These are phyloP conservation scores for Aphelinus certus DNA, from an alignment of 1,140 invertebrate species.

Conservation along the genomic window DNA sequence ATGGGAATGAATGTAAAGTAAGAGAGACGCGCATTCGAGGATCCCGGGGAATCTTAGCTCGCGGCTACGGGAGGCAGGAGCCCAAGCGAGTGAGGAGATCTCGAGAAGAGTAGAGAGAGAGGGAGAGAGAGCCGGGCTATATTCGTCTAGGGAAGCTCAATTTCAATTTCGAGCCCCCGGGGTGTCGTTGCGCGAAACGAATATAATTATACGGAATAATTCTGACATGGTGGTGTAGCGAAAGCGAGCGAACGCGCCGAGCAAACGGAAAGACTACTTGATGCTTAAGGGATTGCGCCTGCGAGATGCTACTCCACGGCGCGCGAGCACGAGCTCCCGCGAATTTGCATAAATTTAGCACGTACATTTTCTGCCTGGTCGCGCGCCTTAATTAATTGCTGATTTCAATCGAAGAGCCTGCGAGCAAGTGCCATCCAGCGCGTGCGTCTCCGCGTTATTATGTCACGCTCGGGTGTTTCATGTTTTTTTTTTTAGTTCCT, in stretches of 20 bases:
- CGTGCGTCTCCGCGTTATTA: no score
- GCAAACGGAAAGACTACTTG: conserved; percentile 23
- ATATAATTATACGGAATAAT: conserved; percentile 68
- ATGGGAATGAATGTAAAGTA: conserved; percentile 34
- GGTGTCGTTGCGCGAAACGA: conserved; percentile 65
- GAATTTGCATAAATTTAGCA: conserved; percentile 37
- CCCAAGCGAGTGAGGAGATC: no score
- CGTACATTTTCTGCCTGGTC: conserved; percentile 24
- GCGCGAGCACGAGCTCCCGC: conserved; percentile 9
- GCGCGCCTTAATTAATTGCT: conserved; percentile 31
- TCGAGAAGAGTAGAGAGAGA: no score
- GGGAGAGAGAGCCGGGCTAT: conserved; percentile 35
- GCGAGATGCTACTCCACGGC: neutral
- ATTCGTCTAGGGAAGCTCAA: conserved; percentile 62
- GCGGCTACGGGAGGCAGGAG: conserved; percentile 48
- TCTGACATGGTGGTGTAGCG: conserved; percentile 55
- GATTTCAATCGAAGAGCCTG: conserved; percentile 20
- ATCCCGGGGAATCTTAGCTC: conserved; percentile 53
- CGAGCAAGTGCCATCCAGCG: no score
- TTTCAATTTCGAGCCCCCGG: conserved; percentile 66
- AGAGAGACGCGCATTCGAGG: conserved; percentile 27
- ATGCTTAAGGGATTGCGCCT: conserved; percentile 23
- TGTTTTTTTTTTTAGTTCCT: no score
- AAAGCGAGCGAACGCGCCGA: conserved; percentile 15
- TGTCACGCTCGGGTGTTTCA: no score